phyloP scores from a whole-genome alignment of 2,797 vertebrate species.

The Paedocypris micromegethes region DNA sequence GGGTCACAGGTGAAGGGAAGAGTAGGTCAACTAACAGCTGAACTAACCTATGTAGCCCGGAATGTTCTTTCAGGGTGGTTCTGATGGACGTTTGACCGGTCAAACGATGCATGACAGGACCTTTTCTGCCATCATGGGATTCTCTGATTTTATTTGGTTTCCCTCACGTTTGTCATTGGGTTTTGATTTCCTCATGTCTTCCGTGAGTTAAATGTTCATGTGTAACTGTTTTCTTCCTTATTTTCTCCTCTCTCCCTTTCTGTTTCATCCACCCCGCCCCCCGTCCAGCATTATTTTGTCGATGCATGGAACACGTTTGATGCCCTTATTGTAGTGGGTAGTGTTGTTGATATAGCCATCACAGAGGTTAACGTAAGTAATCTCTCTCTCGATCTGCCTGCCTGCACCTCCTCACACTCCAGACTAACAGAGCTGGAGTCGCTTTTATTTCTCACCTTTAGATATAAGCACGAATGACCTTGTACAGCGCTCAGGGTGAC shows the following conservation, averaged over 20 bases:
- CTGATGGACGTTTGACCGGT: slow-evolving; percentile 53
- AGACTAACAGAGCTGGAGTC: slow-evolving; percentile 51
- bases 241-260: slow-evolving; percentile 54
- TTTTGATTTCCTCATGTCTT: slow-evolving; percentile 65
- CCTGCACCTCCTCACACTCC: slow-evolving; percentile 54
- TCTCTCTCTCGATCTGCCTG: slow-evolving; percentile 79
- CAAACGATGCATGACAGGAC: slow-evolving; percentile 67
- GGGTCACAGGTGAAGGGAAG: slow-evolving; percentile 11
- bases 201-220: slow-evolving; percentile 64
- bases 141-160: slow-evolving; percentile 48
- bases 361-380: slow-evolving; percentile 99
- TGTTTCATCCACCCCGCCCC: slow-evolving; percentile 55
- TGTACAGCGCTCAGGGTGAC: slow-evolving; percentile 75
- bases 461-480: slow-evolving; percentile 79
- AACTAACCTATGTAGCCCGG: slow-evolving; percentile 61
- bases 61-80: slow-evolving; percentile 51
- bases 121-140: slow-evolving; percentile 59
- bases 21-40: slow-evolving; percentile 62
- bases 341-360: slow-evolving; percentile 99
- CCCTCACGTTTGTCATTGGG: slow-evolving; percentile 50
- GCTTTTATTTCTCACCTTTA: slow-evolving; percentile 61
- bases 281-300: slow-evolving; percentile 98
- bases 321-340: slow-evolving; percentile 99
- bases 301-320: slow-evolving; percentile 99
- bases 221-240: slow-evolving; percentile 69